Conservation (phyloP, 92 coral and sea anemone species). For the Zoanthus solanderi region DNA sequence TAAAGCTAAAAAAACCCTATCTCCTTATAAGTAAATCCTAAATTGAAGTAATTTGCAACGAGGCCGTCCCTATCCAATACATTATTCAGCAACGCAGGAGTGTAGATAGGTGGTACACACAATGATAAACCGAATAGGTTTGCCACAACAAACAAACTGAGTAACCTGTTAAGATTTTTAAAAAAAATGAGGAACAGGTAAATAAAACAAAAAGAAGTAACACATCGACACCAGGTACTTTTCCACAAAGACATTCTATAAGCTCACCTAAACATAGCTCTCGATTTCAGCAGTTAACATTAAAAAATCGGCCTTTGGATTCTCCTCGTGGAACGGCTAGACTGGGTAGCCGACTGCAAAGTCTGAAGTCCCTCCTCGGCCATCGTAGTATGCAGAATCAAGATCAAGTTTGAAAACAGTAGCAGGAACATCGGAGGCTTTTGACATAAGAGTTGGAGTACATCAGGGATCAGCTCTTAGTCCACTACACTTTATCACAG, state of each 20-base stretch:
- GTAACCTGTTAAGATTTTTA: neutral
- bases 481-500: no score
- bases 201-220: constrained; percentile 1
- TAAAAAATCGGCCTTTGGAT: neutral
- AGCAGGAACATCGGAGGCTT: no score
- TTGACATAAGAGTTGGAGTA: no score
- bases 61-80: no score
- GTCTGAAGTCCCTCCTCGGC: neutral
- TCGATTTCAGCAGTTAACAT: neutral
- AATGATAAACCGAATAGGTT: neutral
- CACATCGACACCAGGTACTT: neutral
- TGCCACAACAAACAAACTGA: neutral
- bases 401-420: no score
- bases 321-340: constrained; percentile 3
- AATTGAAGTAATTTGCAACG: no score
- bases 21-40: no score
- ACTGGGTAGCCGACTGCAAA: constrained; percentile 9
- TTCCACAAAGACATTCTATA: neutral
- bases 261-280: constrained; percentile 4
- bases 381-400: no score
- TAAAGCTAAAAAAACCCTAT: no score
- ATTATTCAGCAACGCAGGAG: neutral
- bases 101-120: neutral
- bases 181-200: neutral
- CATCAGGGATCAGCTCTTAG: no score